These are phyloP conservation scores for Trichopoda pennipes DNA, from an alignment of 2,888 invertebrate species.

Conservation along the genomic window DNA sequence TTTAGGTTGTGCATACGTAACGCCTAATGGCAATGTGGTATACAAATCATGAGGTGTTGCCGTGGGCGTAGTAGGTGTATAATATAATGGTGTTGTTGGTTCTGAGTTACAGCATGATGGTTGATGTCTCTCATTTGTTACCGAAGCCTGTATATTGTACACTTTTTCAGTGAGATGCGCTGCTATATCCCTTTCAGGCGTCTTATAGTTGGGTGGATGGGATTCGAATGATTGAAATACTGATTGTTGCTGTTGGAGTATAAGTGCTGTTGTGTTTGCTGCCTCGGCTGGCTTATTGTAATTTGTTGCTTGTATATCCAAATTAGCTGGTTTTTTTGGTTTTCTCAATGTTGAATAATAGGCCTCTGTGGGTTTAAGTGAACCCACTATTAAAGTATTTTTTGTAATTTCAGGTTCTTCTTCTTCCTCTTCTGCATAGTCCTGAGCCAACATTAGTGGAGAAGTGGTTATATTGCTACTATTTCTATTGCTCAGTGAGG, in stretches of 20 bases:
- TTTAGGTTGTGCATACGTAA: conserved; percentile 75
- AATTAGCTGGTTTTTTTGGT: conserved; percentile 51
- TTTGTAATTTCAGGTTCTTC: conserved; percentile 82
- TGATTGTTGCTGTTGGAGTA: conserved; percentile 57
- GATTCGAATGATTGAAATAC: conserved; percentile 70
- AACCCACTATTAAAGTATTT: conserved; percentile 83
- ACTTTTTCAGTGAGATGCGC: conserved; percentile 78
- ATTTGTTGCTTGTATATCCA: conserved; percentile 38
- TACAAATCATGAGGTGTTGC: conserved; percentile 67
- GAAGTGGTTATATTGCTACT: conserved; percentile 81
- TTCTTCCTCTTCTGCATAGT: conserved; percentile 77
- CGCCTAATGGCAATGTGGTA: conserved; percentile 55
- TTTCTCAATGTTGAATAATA: conserved; percentile 72
- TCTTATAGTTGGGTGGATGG: conserved; percentile 52
- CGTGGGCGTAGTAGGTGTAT: conserved; percentile 64
- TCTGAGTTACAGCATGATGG: conserved; percentile 58
- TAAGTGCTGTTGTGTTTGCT: conserved; percentile 1
- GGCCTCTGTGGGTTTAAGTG: conserved; percentile 80
- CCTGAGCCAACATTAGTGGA: conserved; percentile 82
- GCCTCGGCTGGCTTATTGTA: conserved; percentile 19
- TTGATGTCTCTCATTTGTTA: conserved; percentile 55
- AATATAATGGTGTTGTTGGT: conserved; percentile 52
- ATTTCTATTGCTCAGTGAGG: conserved; percentile 76
- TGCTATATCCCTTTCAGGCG: conserved; percentile 60
- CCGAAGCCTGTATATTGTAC: conserved; percentile 74